Evolutionary conservation across 2,113 vertebrate genomes (phyloP), one percentile per base, ranked within the genome.

Genomic region (Puntigrus tetrazona): DNA sequence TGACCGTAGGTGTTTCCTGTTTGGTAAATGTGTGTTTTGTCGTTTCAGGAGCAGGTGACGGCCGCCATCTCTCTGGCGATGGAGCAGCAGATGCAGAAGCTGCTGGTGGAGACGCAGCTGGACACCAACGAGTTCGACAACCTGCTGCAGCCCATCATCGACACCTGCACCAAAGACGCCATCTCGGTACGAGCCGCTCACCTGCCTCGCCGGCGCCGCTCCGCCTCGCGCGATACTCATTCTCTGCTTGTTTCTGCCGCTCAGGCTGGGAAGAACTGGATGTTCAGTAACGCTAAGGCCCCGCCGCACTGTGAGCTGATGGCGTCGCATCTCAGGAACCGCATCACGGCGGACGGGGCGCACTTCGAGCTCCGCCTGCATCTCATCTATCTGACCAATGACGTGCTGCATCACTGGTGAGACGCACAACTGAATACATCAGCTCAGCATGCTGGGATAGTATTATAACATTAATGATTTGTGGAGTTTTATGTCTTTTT

Each of bases 181-280:
- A 99, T 99, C 89, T 99, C 98, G 34, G 98, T 99, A 91, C 85
- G 91, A 22, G 3, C 14, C 45, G 13, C 1, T 47, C 36, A 34
- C 1, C 4, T 73, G 13, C 80, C 52, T 72, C 7, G n/a, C n/a
- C n/a, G n/a, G n/a, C n/a, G n/a, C n/a, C n/a, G n/a, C n/a, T n/a
- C n/a, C n/a, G n/a, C n/a, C n/a, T n/a, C n/a, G n/a, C n/a, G n/a
- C n/a, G n/a, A n/a, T n/a, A n/a, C n/a, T n/a, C 10, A 22, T 20
- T 16, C 47, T 2, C 10, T 36, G 16, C 3, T 47, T 3, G 16
- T 65, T 22, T 47, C n/a, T n/a, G n/a, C n/a, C n/a, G n/a, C 22
- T 36, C 82, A 99, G 98, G 97, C 95, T 31, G 98, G 97, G 16
- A 99, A 99, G 92, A 99, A 98, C 94, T 99, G 98, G 98, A 99